A percentile compares a stretch with the other conserved stretches of the same genome.
Evolutionary conservation across 2,888 invertebrate species (phyloP).

Genomic region (Leucophora obtusa): DNA sequence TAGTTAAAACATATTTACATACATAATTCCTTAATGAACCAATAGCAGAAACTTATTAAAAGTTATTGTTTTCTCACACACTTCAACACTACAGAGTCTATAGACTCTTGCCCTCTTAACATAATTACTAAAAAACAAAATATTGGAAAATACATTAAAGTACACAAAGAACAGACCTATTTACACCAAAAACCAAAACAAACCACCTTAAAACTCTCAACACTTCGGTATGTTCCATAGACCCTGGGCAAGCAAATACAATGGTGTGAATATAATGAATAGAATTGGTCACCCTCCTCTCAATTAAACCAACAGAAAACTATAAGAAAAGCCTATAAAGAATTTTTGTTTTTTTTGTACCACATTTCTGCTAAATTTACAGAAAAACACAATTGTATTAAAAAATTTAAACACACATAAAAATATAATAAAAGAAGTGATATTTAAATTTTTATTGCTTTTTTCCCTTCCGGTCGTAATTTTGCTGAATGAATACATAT

Average conservation of each 20-base stretch:
- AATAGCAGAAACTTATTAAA: slow-evolving; percentile 25
- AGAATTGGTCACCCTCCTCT: slow-evolving; percentile 37
- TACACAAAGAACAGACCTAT: slow-evolving; percentile 7
- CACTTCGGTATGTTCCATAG: neutral
- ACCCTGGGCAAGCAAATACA: slow-evolving; percentile 35
- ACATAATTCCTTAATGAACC: slow-evolving; percentile 37
- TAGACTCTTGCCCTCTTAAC: slow-evolving; percentile 9
- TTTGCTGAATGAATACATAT: neutral
- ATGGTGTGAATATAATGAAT: slow-evolving; percentile 53
- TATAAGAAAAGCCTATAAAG: neutral
- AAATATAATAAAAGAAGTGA: slow-evolving; percentile 45
- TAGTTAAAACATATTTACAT: neutral
- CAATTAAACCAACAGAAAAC: slow-evolving; percentile 40
- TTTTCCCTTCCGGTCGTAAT: slow-evolving; percentile 60
- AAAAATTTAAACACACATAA: slow-evolving; percentile 31
- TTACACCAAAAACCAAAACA: slow-evolving; percentile 44
- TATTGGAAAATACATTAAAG: neutral
- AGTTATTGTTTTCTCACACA: slow-evolving; percentile 38
- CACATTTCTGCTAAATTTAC: neutral
- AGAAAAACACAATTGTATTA: slow-evolving; percentile 36
- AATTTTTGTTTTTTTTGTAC: slow-evolving; percentile 30
- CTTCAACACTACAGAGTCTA: slow-evolving; percentile 33
- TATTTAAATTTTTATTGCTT: slow-evolving; percentile 63
- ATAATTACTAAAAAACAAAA: too few species aligned
- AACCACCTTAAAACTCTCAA: slow-evolving; percentile 50